Base-by-base conservation (phyloP, 2,113 vertebrate species). In the Zapus hudsonius region DNA sequence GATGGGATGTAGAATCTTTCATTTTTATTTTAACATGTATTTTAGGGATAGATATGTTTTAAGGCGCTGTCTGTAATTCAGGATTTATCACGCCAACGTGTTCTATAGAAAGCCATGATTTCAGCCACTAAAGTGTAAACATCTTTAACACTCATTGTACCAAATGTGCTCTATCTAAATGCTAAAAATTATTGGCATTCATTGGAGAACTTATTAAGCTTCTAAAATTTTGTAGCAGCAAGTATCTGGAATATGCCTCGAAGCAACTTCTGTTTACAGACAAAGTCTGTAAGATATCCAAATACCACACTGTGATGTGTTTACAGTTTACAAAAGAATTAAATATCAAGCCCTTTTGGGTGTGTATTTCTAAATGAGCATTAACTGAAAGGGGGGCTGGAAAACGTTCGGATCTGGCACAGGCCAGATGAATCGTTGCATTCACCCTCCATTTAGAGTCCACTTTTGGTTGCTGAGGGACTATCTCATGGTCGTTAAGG, bases 251-350 rank as follows among this genome's bases (percentile, higher is more conserved):
- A 96, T 63, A 85, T 94, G 91, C 47, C 97, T 86, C 47, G 29
- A 96, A 95, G 78, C 84, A 96, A 87, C 19, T 96, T 94, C 86
- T 96, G 85, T 96, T 96, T 94, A 93, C 23, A 96, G 95, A 97
- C 96, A 67, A 94, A 93, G 84, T 90, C 79, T 94, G 95, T 93
- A 96, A 90, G 87, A 90, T 91, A 91, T 96, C 93, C 95, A 96
- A 96, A 96, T 93, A 97, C 85, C 93, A 92, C 91, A 93, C 95
- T 90, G 96, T 89, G 96, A 93, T 92, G 4, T 73, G 81, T 90
- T 97, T 91, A 89, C 36, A 95, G 44, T 59, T 96, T 52, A 27
- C 67, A 96, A 96, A 74, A 92, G 89, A 81, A 95, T 89, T 92
- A 94, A 89, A 86, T 42, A 81, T 52, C 92, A 96, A 89, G 84